These are phyloP conservation scores for Bellardia pandia DNA, from an alignment of 2,888 invertebrate genomes.

Conservation along the genomic window DNA sequence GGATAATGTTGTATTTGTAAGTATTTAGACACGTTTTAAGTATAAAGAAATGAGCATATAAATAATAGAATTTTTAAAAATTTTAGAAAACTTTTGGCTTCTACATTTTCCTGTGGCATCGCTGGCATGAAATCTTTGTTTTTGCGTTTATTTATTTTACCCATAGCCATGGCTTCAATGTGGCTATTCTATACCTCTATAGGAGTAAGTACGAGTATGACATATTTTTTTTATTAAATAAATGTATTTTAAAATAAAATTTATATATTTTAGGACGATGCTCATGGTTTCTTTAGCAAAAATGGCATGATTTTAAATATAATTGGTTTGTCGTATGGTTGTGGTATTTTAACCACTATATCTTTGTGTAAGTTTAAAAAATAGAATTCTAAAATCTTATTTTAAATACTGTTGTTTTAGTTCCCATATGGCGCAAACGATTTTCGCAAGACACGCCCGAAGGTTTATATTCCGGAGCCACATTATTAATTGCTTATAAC, in stretches of 20 bases:
- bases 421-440: constrained; percentile 93
- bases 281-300: constrained; percentile 83
- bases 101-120: constrained; percentile 91
- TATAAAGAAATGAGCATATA: neutral
- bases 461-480: constrained; percentile 94
- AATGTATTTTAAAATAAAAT: neutral
- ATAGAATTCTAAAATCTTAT: no score
- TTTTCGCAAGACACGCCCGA: constrained; percentile 96
- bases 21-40: constrained; percentile 61
- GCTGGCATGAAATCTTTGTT: constrained; percentile 91
- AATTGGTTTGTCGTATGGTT: constrained; percentile 82
- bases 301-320: constrained; percentile 84
- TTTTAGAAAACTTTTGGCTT: constrained; percentile 89
- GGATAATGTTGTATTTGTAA: constrained; percentile 89
- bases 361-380: constrained; percentile 78
- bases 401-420: constrained; percentile 83
- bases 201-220: constrained; percentile 80
- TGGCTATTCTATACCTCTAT: constrained; percentile 90
- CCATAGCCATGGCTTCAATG: constrained; percentile 90
- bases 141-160: constrained; percentile 89
- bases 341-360: constrained; percentile 83
- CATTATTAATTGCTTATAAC: constrained; percentile 92
- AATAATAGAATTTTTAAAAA: neutral
- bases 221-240: neutral
- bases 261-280: constrained; percentile 79